Evolutionary conservation across 2,888 invertebrate genomes (phyloP).

Genomic region (Lapara coniferarum): DNA sequence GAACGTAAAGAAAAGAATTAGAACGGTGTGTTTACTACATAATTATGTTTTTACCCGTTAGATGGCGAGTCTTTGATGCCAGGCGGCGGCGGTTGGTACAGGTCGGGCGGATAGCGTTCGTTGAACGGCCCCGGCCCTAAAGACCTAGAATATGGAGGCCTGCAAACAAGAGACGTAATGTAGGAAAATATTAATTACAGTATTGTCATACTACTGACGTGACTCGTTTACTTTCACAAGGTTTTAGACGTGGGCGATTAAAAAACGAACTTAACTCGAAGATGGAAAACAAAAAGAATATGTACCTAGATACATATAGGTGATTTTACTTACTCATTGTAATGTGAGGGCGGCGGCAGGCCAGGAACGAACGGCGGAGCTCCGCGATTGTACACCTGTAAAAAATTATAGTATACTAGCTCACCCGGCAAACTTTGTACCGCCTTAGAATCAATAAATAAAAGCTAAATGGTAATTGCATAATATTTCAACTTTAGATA

Average conservation of each 20-base stretch:
- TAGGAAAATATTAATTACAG: constrained; percentile 12
- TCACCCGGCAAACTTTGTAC: no score
- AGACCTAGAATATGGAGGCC: constrained; percentile 60
- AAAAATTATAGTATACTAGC: constrained; percentile 28
- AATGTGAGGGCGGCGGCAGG: constrained; percentile 58
- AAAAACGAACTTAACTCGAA: no score
- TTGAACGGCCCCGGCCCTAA: constrained; percentile 47
- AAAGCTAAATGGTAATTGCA: no score
- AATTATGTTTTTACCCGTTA: constrained; percentile 65
- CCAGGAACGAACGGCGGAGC: constrained; percentile 60
- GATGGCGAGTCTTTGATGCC: constrained; percentile 82
- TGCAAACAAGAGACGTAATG: constrained; percentile 36
- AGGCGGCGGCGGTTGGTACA: constrained; percentile 84
- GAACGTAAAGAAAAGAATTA: no score
- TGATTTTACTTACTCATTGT: constrained; percentile 48
- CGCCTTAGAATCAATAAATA: no score
- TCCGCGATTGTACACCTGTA: constrained; percentile 64
- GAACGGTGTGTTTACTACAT: neutral
- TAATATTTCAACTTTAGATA: no score
- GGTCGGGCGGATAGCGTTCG: constrained; percentile 64
- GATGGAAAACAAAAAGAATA: no score
- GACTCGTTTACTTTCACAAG: no score
- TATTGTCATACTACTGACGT: no score
- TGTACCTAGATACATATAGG: no score
- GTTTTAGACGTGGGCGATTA: no score